Conservation (phyloP, 2,113 vertebrate species). For the Aphelocoma coerulescens region DNA sequence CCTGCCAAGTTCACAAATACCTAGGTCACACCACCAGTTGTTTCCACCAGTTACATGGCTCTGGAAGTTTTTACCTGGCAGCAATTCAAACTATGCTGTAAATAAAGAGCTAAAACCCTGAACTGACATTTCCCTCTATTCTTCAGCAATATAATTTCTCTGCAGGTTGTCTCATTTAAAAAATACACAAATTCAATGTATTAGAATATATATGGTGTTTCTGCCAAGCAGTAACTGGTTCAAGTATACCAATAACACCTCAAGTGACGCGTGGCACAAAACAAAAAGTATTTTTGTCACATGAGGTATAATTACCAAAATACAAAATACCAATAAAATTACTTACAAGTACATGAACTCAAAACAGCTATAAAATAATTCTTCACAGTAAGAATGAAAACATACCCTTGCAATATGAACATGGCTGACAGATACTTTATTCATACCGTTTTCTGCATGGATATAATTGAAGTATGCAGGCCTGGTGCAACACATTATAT, state of each 20-base stretch:
- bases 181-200: background rate
- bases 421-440: background rate
- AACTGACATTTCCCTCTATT: background rate
- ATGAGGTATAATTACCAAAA: background rate
- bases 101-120: background rate
- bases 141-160: background rate
- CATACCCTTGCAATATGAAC: background rate
- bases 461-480: background rate
- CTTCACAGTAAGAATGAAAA: background rate
- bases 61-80: background rate
- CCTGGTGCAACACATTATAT: background rate
- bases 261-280: background rate
- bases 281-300: background rate
- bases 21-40: background rate
- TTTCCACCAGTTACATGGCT: background rate
- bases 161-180: background rate
- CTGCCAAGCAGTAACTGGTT: background rate
- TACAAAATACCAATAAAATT: background rate
- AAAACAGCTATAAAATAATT: background rate
- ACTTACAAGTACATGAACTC: background rate
- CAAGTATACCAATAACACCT: background rate
- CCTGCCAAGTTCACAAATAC: background rate
- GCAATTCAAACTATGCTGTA: background rate
- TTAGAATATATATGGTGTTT: background rate
- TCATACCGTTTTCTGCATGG: background rate